A percentile compares a stretch with the other conserved stretches of the same genome.
phyloP scores from a whole-genome alignment of 2,888 invertebrate genomes.

The Mesoligia furuncula region DNA sequence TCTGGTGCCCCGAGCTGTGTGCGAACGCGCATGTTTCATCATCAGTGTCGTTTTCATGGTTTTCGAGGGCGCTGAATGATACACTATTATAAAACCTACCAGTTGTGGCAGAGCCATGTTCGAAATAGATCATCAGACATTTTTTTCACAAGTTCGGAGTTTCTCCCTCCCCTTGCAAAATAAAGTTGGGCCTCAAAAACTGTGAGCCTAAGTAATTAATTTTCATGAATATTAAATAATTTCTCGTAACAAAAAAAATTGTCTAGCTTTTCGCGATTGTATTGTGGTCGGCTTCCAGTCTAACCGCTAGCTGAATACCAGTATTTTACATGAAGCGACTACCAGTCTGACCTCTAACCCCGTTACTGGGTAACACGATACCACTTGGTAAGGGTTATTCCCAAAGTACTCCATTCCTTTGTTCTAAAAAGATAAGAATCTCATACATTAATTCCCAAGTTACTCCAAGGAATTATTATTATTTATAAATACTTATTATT shows the following conservation, averaged over 20 bases:
- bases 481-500: no score
- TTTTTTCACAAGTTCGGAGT: not conserved
- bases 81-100: not conserved
- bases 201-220: not conserved
- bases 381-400: not conserved
- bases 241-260: not conserved
- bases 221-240: not conserved
- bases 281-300: not conserved
- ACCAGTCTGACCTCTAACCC: not conserved
- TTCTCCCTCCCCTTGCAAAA: not conserved
- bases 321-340: not conserved
- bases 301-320: not conserved
- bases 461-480: no score
- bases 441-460: no score
- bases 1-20: no score
- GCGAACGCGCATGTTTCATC: no score
- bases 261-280: not conserved
- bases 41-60: no score
- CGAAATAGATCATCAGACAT: no score
- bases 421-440: no score
- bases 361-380: not conserved
- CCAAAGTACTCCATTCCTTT: no score
- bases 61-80: no score
- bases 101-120: not conserved
- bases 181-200: not conserved